Evolutionary conservation across 2,113 vertebrate genomes (phyloP), one percentile per base, ranked within the genome.

Genomic region (Trochalopteron elliotii): DNA sequence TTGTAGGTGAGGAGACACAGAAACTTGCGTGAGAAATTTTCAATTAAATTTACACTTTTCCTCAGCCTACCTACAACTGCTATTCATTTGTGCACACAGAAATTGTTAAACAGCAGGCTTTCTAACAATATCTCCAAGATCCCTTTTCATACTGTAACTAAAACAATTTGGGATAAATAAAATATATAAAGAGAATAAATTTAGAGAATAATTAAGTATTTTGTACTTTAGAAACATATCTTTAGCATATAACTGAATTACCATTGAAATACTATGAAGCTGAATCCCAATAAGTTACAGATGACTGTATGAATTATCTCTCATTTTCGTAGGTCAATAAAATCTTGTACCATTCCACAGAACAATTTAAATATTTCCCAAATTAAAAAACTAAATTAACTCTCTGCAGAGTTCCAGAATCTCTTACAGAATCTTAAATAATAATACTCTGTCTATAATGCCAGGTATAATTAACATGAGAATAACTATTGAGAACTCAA

Each of bases 351-450:
- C 1, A 50, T 68, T 84, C 25, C 20, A 69, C n/a, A 53, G 31
- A 39, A 80, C 1, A 65, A 64, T 35, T 76, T 53, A 47, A 93
- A 44, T 77, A 53, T 61, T 78, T 92, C 81, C 40, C 14, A 75
- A 84, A 33, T 39, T 59, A 2, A 22, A 61, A 70, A 77, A 76
- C 30, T 47, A 42, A n/a, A 67, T 49, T n/a, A 67, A 70, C 75
- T 70, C 52, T 44, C 67, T 72, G 18, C 13, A 87, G 57, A 84
- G 12, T 74, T 95, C 20, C 16, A 72, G 64, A 84, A 65, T 37
- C 88, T 89, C 42, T 64, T 37, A 69, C 2, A 55, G 44, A 71
- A 60, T 83, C 39, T 74, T 95, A 83, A 93, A 65, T 86, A 88
- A 78, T 91, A 67, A 31, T 67, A 68, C 31, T 81, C 44, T 87